A percentile compares a stretch with the other conserved stretches of the same genome.
phyloP scores from a whole-genome alignment of 2,888 invertebrate species.

The Rhogogaster chlorosoma region DNA sequence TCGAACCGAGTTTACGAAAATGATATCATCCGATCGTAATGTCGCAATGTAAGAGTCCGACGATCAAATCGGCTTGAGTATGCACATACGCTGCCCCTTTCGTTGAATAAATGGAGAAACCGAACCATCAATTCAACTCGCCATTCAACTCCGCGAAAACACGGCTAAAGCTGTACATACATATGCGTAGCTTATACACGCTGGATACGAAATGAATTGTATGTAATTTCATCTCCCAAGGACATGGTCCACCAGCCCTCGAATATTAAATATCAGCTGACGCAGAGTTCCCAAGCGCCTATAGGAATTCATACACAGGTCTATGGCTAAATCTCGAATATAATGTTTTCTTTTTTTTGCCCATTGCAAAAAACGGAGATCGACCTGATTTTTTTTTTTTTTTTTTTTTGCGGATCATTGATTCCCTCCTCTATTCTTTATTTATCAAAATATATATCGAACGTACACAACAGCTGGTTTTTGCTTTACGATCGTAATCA shows the following conservation, averaged over 20 bases:
- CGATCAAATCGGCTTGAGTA: slow-evolving; percentile 10
- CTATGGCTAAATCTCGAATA: no score
- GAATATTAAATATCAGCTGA: slow-evolving; percentile 62
- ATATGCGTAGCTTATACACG: neutral
- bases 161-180: neutral
- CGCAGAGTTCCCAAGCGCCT: slow-evolving; percentile 31
- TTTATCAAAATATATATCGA: neutral
- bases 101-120: slow-evolving; percentile 7
- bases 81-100: neutral
- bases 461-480: neutral
- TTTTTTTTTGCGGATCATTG: slow-evolving; percentile 25
- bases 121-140: neutral
- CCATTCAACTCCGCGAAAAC: slow-evolving; percentile 46
- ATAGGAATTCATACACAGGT: slow-evolving; percentile 35
- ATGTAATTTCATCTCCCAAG: slow-evolving; percentile 64
- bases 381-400: slow-evolving; percentile 5
- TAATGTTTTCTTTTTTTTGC: no score
- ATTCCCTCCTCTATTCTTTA: neutral
- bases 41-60: slow-evolving; percentile 4
- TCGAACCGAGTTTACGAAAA: neutral
- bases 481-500: neutral
- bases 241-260: slow-evolving; percentile 61
- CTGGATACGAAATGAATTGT: slow-evolving; percentile 51
- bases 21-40: neutral
- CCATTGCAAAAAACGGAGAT: neutral